A percentile compares a stretch with the other conserved stretches of the same genome.
These are phyloP conservation scores for Phengaris alcon DNA, from an alignment of 2,888 invertebrate species.

Conservation along the genomic window DNA sequence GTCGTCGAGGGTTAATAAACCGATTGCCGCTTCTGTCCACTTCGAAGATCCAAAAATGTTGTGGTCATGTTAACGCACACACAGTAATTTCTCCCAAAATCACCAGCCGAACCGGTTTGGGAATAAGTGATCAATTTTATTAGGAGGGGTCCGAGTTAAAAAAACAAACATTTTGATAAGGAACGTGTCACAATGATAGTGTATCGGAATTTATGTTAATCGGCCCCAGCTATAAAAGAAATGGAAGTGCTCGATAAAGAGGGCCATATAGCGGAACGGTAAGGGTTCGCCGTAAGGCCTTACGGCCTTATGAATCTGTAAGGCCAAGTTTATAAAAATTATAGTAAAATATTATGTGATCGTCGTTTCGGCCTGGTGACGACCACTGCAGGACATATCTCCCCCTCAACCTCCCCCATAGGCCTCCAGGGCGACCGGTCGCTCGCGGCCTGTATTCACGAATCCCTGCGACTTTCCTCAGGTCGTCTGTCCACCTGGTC, in stretches of 20 bases:
- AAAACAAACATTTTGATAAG: slow-evolving; percentile 47
- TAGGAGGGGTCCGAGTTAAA: slow-evolving; percentile 37
- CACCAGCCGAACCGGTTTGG: slow-evolving; percentile 38
- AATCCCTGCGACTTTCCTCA: too few relatives aligned
- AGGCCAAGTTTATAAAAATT: too few relatives aligned
- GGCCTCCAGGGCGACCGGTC: too few relatives aligned
- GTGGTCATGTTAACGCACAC: neutral
- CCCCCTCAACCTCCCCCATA: too few relatives aligned
- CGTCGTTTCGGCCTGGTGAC: too few relatives aligned
- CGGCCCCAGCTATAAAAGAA: slow-evolving; percentile 32
- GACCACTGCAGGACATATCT: too few relatives aligned
- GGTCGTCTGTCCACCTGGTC: too few relatives aligned
- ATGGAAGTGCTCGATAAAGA: slow-evolving; percentile 22
- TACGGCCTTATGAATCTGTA: neutral
- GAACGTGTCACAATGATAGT: slow-evolving; percentile 41
- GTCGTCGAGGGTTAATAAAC: too few relatives aligned
- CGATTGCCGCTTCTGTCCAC: neutral
- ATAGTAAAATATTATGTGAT: too few relatives aligned
- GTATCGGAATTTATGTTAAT: slow-evolving; percentile 47
- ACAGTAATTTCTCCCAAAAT: slow-evolving; percentile 28
- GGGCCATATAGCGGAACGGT: neutral
- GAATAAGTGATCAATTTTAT: slow-evolving; percentile 52
- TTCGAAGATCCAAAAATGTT: neutral
- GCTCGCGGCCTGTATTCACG: too few relatives aligned
- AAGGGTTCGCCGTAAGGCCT: neutral